phyloP scores from a whole-genome alignment of 2,113 vertebrate species.

The Callithrix jacchus region DNA sequence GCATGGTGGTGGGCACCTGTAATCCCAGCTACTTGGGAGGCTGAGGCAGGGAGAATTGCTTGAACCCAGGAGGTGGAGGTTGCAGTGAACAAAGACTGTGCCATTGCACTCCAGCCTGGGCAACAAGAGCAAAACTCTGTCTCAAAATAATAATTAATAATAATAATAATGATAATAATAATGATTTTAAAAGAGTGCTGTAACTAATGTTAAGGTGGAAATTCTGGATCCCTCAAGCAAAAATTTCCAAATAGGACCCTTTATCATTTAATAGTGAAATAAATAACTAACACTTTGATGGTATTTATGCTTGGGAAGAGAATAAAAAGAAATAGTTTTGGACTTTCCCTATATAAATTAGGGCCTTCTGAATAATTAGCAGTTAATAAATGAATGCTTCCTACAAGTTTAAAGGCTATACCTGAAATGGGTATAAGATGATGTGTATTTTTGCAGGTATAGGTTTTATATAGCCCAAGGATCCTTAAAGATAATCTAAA shows the following conservation, averaged over 20 bases:
- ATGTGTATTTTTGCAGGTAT: background rate
- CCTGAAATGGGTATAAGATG: slow-evolving; percentile 40
- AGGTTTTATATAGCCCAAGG: background rate
- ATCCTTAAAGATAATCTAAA: slow-evolving; percentile 29
- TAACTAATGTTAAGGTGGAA: slow-evolving; percentile 58
- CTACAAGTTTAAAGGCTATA: slow-evolving; percentile 54
- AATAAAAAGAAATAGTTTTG: slow-evolving; percentile 64
- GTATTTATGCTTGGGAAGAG: slow-evolving; percentile 66
- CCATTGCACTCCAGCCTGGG: no score
- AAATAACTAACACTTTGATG: slow-evolving; percentile 68
- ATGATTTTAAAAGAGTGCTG: background rate
- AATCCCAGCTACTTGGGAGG: no score
- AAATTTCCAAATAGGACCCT: slow-evolving; percentile 49
- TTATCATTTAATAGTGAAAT: slow-evolving; percentile 66
- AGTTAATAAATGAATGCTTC: slow-evolving; percentile 68
- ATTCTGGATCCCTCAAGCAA: slow-evolving; percentile 62
- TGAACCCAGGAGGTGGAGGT: no score
- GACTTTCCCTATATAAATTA: slow-evolving; percentile 74
- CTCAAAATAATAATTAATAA: no score
- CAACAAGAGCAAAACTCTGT: no score
- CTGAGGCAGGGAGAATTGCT: no score
- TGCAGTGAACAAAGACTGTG: no score
- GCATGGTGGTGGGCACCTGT: no score
- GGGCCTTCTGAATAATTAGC: slow-evolving; percentile 63
- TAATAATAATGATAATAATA: slow-evolving; percentile 27